Conservation (phyloP, 2,797 vertebrate genomes). For the Halcyon leucocephala region DNA sequence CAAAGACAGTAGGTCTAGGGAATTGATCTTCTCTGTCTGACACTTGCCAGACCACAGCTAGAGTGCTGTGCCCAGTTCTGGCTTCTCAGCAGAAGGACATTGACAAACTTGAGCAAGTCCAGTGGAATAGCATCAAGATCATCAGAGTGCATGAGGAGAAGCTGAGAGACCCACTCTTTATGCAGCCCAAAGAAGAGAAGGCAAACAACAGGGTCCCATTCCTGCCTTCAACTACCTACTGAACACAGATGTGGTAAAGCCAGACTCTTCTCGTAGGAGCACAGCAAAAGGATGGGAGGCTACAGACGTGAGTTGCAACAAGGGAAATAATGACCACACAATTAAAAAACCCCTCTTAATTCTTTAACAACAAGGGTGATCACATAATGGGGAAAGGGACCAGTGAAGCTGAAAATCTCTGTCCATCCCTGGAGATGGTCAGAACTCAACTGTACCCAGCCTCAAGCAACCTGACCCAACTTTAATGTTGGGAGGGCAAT, state of each 20-base stretch:
- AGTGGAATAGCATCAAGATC: background rate
- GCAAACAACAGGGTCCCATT: background rate
- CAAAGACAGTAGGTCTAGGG: background rate
- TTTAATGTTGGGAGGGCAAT: background rate
- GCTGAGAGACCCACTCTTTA: background rate
- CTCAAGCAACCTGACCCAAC: background rate
- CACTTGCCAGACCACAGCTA: background rate
- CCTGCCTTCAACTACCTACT: background rate
- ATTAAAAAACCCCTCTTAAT: background rate
- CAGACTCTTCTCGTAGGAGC: background rate
- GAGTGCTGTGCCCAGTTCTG: background rate
- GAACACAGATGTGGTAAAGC: background rate
- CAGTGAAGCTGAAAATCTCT: background rate
- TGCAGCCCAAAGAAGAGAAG: background rate
- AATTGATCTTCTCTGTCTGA: background rate
- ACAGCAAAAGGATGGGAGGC: background rate
- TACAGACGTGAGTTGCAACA: background rate
- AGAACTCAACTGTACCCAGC: accelerated
- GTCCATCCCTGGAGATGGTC: background rate
- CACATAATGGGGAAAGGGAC: background rate
- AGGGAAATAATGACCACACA: background rate
- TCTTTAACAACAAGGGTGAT: background rate
- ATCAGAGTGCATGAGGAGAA: background rate
- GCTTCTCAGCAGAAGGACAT: background rate
- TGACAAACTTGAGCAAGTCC: background rate